Evolutionary conservation across 2,113 vertebrate species (phyloP).

Genomic region (Albula glossodonta): DNA sequence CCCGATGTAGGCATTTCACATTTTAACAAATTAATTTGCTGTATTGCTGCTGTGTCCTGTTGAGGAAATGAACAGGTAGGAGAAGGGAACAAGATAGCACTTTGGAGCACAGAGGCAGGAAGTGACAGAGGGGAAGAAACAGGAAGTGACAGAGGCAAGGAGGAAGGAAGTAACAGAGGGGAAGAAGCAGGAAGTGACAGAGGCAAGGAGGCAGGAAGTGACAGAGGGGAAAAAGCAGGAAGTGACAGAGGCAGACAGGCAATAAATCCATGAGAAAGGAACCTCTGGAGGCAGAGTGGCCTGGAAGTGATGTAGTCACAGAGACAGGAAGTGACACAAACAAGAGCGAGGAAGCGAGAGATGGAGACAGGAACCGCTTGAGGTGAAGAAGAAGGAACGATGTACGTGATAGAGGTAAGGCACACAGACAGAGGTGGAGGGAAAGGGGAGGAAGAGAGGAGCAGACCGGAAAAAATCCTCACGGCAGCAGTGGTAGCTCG

Average conservation of each 20-base stretch:
- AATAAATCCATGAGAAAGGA: background rate
- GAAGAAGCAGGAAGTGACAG: background rate
- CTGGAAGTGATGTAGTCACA: background rate
- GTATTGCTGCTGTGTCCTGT: background rate
- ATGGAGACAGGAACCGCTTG: too few relatives aligned
- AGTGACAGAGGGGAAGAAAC: background rate
- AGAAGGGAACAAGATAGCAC: background rate
- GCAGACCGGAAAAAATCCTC: background rate
- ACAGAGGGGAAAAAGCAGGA: background rate
- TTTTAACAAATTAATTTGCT: slow-evolving; percentile 72
- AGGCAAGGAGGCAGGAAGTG: background rate
- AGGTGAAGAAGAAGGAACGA: too few relatives aligned
- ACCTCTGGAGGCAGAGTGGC: background rate
- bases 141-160: background rate
- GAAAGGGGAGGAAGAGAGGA: background rate
- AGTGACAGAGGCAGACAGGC: background rate
- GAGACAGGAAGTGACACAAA: background rate
- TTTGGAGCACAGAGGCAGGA: background rate
- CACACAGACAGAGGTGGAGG: background rate
- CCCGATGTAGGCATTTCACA: background rate
- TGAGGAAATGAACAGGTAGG: background rate
- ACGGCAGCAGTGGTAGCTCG: background rate
- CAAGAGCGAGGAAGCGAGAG: background rate
- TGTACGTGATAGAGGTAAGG: too few relatives aligned
- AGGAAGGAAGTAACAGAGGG: background rate